phyloP scores from a whole-genome alignment of 2,797 vertebrate species.

The Lycodopsis pacificus region DNA sequence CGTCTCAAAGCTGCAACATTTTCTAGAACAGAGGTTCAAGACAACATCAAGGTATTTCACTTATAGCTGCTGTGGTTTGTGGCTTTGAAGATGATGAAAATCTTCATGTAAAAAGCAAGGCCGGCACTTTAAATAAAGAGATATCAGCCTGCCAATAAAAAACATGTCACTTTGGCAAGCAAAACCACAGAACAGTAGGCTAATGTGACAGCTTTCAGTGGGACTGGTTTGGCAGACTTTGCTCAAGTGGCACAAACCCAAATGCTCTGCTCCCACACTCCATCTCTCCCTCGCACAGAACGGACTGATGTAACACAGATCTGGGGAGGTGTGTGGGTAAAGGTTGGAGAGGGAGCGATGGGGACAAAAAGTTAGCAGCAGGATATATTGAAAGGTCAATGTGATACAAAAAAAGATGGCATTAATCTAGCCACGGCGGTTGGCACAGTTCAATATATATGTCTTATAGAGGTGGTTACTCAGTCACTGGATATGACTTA shows the following conservation, averaged over 20 bases:
- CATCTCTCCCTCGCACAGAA: slow-evolving; percentile 50
- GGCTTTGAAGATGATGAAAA: slow-evolving; percentile 22
- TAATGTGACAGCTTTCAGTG: slow-evolving; percentile 81
- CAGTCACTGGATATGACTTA: slow-evolving; percentile 31
- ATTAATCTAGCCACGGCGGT: neutral
- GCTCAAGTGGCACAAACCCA: slow-evolving; percentile 74
- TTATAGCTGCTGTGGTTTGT: neutral
- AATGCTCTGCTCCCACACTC: slow-evolving; percentile 56
- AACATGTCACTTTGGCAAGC: slow-evolving; percentile 76
- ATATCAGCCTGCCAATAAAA: slow-evolving; percentile 71
- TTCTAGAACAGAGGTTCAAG: slow-evolving; percentile 65
- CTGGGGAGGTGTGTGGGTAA: slow-evolving; percentile 47
- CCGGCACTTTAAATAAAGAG: slow-evolving; percentile 73
- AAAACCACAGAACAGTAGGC: slow-evolving; percentile 70
- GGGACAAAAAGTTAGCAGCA: slow-evolving; percentile 61
- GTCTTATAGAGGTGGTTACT: slow-evolving; percentile 35
- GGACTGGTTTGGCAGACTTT: slow-evolving; percentile 75
- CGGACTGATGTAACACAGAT: slow-evolving; percentile 52
- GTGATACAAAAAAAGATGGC: slow-evolving; percentile 35
- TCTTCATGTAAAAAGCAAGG: slow-evolving; percentile 54
- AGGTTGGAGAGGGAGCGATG: slow-evolving; percentile 46
- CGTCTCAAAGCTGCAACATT: slow-evolving; percentile 52
- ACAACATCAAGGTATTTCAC: neutral
- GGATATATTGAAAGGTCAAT: slow-evolving; percentile 62
- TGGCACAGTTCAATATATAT: slow-evolving; percentile 28